Percentiles rank a stretch among this genome's conserved stretches.
Evolutionary conservation across 2,797 vertebrate species (phyloP).

Genomic region (Amblyopsis hoosieri): DNA sequence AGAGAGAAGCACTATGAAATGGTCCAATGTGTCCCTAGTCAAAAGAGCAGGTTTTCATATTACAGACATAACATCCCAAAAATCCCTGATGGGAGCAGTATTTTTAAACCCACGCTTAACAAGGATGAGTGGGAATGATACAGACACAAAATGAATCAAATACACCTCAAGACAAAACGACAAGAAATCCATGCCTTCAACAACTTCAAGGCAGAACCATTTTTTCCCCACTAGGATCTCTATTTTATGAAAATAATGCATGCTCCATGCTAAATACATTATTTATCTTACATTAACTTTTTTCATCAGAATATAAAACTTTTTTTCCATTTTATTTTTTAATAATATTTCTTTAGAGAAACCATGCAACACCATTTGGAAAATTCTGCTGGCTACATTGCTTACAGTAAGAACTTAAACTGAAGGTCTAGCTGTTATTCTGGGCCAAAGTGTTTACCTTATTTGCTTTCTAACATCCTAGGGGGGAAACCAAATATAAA

Average conservation of each 20-base stretch:
- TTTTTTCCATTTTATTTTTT: conserved; percentile 53
- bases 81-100: conserved; percentile 92
- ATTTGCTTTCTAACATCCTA: conserved; percentile 74
- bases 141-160: conserved; percentile 11
- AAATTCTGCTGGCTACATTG: conserved; percentile 86
- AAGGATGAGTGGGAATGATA: conserved; percentile 59
- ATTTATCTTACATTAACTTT: conserved; percentile 94
- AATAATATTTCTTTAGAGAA: conserved; percentile 72
- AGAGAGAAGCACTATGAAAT: conserved; percentile 73
- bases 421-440: conserved; percentile 70
- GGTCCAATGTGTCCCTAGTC: conserved; percentile 82
- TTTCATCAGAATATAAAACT: conserved; percentile 78
- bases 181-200: conserved; percentile 82
- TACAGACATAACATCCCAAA: conserved; percentile 89
- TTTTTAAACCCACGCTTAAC: conserved; percentile 89
- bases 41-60: conserved; percentile 85
- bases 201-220: conserved; percentile 88
- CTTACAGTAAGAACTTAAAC: conserved; percentile 75
- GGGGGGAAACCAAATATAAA: conserved; percentile 57
- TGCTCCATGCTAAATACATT: conserved; percentile 97
- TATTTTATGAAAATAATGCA: conserved; percentile 95
- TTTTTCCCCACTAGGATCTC: conserved; percentile 90
- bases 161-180: conserved; percentile 29
- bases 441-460: conserved; percentile 59
- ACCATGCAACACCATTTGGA: conserved; percentile 86